Evolutionary conservation across 2,888 invertebrate species (phyloP), one percentile per base, ranked within the genome.

Genomic region (Argyra leucocephala): DNA sequence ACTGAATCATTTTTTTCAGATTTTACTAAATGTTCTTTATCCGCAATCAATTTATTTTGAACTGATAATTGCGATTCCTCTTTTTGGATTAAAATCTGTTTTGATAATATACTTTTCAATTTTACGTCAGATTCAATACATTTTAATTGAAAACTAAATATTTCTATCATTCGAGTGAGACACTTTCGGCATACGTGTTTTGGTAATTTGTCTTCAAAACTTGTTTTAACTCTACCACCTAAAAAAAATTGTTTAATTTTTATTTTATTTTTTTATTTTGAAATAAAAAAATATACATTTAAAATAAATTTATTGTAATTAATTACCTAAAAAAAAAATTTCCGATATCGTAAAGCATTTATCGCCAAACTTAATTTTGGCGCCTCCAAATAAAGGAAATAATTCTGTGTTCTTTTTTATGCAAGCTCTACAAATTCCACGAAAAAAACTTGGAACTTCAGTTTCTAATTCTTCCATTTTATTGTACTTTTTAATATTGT

Each of bases 361-460:
- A n/a, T n/a, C 24, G 18, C 61, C 24, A 26, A 61, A 24, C 22
- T 61, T 26, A 31, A 61, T 61, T 18, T 61, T 61, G n/a, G 26
- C 24, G 21, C 24, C 61, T 18, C 48, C 48, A n/a, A 48, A 48
- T 18, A 48, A n/a, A 48, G 48, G 48, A 48, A 48, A 48, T n/a
- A 61, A 18, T 21, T 24, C 24, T 31, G 4, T 31, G 3, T 61
- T 61, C 12, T 24, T 21, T 26, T 61, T 61, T 21, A 24, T 31
- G 23, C 61, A 61, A 31, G 31, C 31, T n/a, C 61, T 18, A 21
- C 61, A 61, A 26, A 61, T 61, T 48, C 48, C 48, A 15, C 48
- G 48, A 48, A 48, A 48, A 48, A 48, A 18, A 18, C 4, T 15
- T 48, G 48, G 48, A 15, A 48, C 15, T 18, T 48, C 48, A 5